phyloP scores from a whole-genome alignment of 2,888 invertebrate genomes.

The Cerastis leucographa region DNA sequence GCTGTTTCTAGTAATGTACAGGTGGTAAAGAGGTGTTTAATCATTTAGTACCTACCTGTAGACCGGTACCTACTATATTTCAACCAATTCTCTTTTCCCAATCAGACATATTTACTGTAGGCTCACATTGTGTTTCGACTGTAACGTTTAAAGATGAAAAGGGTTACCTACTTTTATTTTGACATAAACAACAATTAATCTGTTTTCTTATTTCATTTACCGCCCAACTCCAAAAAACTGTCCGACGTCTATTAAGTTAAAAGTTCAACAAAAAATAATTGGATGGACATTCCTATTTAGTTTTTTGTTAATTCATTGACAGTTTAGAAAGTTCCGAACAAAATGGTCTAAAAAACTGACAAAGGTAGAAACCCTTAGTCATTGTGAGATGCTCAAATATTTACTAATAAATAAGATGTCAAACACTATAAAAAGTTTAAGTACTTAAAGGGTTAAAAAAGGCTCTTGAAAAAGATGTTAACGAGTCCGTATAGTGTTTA shows the following conservation, averaged over 20 bases:
- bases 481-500: not conserved
- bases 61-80: not conserved
- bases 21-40: no score
- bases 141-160: not conserved
- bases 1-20: not conserved
- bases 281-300: slow-evolving; percentile 54
- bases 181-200: slow-evolving; percentile 26
- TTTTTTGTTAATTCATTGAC: slow-evolving; percentile 62
- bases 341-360: slow-evolving; percentile 69
- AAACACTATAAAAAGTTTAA: slow-evolving; percentile 64
- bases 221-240: slow-evolving; percentile 16
- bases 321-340: slow-evolving; percentile 66
- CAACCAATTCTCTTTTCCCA: not conserved
- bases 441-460: slow-evolving; percentile 52
- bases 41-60: not conserved
- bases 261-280: slow-evolving; percentile 57
- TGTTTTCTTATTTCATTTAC: slow-evolving; percentile 21
- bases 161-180: not conserved
- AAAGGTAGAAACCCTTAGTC: slow-evolving; percentile 72
- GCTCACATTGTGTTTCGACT: not conserved
- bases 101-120: not conserved
- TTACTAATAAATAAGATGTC: slow-evolving; percentile 81
- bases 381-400: slow-evolving; percentile 76
- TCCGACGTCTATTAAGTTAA: slow-evolving; percentile 44
- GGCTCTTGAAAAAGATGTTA: slow-evolving; percentile 58